A percentile compares a stretch with the other conserved stretches of the same genome.
Conservation (phyloP, 2,888 invertebrate species). For the Taphrorychus bicolor region DNA sequence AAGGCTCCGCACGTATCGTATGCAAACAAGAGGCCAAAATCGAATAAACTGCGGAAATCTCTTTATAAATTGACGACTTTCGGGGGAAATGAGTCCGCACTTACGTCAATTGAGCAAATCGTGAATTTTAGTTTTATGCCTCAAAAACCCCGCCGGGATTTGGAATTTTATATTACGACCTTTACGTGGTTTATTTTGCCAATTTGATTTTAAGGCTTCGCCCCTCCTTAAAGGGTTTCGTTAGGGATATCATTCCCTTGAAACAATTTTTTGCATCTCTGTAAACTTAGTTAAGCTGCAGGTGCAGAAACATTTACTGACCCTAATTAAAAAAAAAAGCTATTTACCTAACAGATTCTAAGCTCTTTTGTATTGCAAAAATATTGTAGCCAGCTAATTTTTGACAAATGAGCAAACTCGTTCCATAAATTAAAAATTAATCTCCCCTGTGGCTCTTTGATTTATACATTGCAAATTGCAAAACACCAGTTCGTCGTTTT, state of each 20-base stretch:
- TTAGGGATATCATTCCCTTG: too few relatives aligned
- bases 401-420: not conserved
- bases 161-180: not conserved
- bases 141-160: not conserved
- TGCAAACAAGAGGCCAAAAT: not conserved
- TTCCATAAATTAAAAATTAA: not conserved
- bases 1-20: not conserved
- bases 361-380: not conserved
- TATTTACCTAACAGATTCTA: too few relatives aligned
- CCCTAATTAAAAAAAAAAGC: too few relatives aligned
- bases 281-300: too few relatives aligned
- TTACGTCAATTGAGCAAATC: conserved; percentile 2
- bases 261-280: too few relatives aligned
- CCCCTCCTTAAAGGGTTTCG: too few relatives aligned
- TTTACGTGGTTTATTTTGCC: not conserved
- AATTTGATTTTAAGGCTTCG: not conserved
- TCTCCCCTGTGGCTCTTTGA: not conserved
- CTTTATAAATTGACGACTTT: conserved; percentile 8
- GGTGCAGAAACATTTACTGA: too few relatives aligned
- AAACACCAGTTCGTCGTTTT: not conserved
- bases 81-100: not conserved
- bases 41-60: not conserved
- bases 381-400: not conserved
- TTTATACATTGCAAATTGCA: not conserved
- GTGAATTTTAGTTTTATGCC: conserved; percentile 3